Base-by-base conservation (phyloP, 2,113 vertebrate species). In the Myotis lucifugus region DNA sequence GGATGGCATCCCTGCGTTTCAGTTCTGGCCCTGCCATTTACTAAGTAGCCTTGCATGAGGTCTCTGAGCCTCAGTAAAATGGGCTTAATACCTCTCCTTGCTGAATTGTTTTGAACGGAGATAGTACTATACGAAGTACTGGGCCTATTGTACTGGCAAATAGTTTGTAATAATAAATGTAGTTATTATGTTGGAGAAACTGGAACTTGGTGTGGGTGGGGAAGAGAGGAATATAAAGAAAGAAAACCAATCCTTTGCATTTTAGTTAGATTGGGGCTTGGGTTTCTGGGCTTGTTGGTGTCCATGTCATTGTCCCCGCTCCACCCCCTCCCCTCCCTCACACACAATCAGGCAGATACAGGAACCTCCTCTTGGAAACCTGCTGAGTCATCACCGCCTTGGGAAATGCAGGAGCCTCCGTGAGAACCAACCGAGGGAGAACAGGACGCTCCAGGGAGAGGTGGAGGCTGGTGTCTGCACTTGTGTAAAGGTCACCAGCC, bases 141-240 rank as follows among this genome's bases (percentile, higher is more conserved):
- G 18, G 72, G 11, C 32, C 1, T 29, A 6, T 12, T 18, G 11
- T 56, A 2, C 27, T 40, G 70, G 54, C 78, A 86, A 59, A 37
- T 59, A 5, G 70, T 19, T 72, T 46, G 21, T 82, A n/a, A 23
- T 90, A 52, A 72, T 42, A 46, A 72, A 11, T 27, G 21, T 40
- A 34, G 40, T 82, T 79, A 8, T n/a, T 88, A 14, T 59, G 42
- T 72, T 54, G 67, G 66, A 93, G 56, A 95, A 70, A 42, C 83
- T 67, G 74, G 92, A 91, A 90, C 59, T 81, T 48, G 40, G 77
- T 66, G 23, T 48, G 46, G 6, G 27, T 27, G 12, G 34, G 34
- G 27, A 77, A 18, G 18, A 73, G 9, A 77, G 5, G 2, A 23
- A 18, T 48, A 54, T 12, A 78, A 70, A 61, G 25, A 37, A 6